Conservation (phyloP, 2,113 vertebrate species). For the Amblyopsis rosae region DNA sequence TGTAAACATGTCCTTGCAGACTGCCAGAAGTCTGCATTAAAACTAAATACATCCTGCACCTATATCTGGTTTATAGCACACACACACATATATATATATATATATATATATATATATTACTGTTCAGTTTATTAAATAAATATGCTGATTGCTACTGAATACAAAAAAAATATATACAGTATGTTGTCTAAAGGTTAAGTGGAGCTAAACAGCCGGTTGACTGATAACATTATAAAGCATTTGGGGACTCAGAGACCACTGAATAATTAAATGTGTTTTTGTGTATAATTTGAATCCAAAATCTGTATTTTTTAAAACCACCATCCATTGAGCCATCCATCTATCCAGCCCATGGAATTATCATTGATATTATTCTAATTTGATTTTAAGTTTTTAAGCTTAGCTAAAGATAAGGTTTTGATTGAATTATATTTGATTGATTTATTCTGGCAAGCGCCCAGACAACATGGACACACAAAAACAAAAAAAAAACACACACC, state of each 20-base stretch:
- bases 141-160: too few species aligned
- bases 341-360: constrained; percentile 14
- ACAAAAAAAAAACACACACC: too few species aligned
- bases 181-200: too few species aligned
- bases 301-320: constrained; percentile 40
- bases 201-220: constrained; percentile 53
- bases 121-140: too few species aligned
- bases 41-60: too few species aligned
- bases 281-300: constrained; percentile 49
- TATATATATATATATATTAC: too few species aligned
- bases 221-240: constrained; percentile 44
- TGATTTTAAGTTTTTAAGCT: background rate
- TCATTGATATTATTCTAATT: constrained; percentile 5
- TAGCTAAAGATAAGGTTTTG: background rate
- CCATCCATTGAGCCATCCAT: constrained; percentile 23
- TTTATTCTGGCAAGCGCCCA: background rate
- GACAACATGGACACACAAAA: background rate
- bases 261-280: constrained; percentile 71
- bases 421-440: background rate
- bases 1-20: too few species aligned
- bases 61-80: too few species aligned
- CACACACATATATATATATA: too few species aligned
- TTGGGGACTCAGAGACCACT: constrained; percentile 56
- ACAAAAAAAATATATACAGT: too few species aligned
- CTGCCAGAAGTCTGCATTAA: too few species aligned